Evolutionary conservation across 1,140 invertebrate species (phyloP).

Genomic region (Aporrectodea caliginosa): DNA sequence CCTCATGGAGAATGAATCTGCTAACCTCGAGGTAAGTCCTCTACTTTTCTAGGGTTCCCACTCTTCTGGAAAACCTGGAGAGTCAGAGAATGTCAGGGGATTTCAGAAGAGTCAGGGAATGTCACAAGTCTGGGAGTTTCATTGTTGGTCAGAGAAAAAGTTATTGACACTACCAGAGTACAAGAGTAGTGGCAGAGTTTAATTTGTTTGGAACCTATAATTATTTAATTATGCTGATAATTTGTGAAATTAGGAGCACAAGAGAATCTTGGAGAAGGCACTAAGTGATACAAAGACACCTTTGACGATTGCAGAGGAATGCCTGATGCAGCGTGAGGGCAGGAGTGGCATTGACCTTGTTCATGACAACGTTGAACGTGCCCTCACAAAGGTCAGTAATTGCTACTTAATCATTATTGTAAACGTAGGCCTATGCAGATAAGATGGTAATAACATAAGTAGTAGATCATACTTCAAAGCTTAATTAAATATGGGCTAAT

Average conservation of each 20-base stretch:
- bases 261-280: conserved; percentile 74
- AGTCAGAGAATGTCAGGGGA: too few relatives aligned
- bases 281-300: conserved; percentile 82
- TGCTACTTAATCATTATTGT: background rate
- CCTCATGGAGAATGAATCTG: conserved; percentile 74
- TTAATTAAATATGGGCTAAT: background rate
- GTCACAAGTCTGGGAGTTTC: too few relatives aligned
- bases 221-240: too few relatives aligned
- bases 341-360: conserved; percentile 77
- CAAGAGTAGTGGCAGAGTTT: too few relatives aligned
- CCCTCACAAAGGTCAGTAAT: conserved; percentile 62
- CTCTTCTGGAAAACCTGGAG: too few relatives aligned
- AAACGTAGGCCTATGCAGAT: background rate
- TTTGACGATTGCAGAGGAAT: conserved; percentile 84
- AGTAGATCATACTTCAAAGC: background rate
- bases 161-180: too few relatives aligned
- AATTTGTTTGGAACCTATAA: too few relatives aligned
- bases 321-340: conserved; percentile 82
- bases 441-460: background rate
- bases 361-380: conserved; percentile 77
- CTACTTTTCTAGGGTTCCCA: background rate
- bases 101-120: background rate
- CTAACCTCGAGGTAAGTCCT: conserved; percentile 59
- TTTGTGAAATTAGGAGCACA: conserved; percentile 62
- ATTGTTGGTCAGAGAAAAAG: too few relatives aligned